A percentile compares a stretch with the other conserved stretches of the same genome.
phyloP scores from a whole-genome alignment of 2,797 vertebrate species.

The Novumbra hubbsi region DNA sequence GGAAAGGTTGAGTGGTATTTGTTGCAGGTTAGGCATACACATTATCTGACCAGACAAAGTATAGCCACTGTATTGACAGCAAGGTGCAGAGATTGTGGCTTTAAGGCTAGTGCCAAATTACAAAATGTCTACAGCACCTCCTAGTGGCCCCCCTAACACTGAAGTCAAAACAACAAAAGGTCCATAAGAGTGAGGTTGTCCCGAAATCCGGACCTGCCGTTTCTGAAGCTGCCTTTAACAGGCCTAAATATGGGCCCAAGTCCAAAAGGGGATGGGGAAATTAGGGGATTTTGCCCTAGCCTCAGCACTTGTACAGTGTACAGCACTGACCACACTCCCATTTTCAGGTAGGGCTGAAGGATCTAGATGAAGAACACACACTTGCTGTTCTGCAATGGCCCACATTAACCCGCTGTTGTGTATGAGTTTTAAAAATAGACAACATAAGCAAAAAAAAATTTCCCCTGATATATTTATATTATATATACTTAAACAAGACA shows the following conservation, averaged over 20 bases:
- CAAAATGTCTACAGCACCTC: slow-evolving; percentile 65
- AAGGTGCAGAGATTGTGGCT: slow-evolving; percentile 58
- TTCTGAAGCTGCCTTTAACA: slow-evolving; percentile 48
- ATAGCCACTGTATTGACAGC: not conserved
- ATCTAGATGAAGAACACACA: slow-evolving; percentile 17
- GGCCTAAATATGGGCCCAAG: slow-evolving; percentile 63
- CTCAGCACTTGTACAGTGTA: not conserved
- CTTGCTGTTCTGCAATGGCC: not conserved
- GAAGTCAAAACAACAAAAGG: slow-evolving; percentile 66
- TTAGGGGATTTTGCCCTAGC: slow-evolving; percentile 55
- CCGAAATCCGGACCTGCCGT: slow-evolving; percentile 50
- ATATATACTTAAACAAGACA: slow-evolving; percentile 71
- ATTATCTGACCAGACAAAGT: slow-evolving; percentile 1
- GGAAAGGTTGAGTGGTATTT: slow-evolving; percentile 57
- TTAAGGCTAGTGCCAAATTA: slow-evolving; percentile 66
- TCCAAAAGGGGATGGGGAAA: slow-evolving; percentile 65
- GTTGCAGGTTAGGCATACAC: slow-evolving; percentile 61
- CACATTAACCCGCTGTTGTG: not conserved
- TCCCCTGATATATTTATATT: slow-evolving; percentile 61
- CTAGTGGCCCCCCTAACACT: slow-evolving; percentile 65
- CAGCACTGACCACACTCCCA: slow-evolving; percentile 3
- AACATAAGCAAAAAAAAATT: slow-evolving; percentile 51
- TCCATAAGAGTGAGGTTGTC: slow-evolving; percentile 57
- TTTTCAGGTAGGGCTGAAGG: slow-evolving; percentile 34
- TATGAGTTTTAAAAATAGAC: slow-evolving; percentile 29